Conservation (phyloP, 2,888 invertebrate genomes). For the Leptinotarsa juncta region DNA sequence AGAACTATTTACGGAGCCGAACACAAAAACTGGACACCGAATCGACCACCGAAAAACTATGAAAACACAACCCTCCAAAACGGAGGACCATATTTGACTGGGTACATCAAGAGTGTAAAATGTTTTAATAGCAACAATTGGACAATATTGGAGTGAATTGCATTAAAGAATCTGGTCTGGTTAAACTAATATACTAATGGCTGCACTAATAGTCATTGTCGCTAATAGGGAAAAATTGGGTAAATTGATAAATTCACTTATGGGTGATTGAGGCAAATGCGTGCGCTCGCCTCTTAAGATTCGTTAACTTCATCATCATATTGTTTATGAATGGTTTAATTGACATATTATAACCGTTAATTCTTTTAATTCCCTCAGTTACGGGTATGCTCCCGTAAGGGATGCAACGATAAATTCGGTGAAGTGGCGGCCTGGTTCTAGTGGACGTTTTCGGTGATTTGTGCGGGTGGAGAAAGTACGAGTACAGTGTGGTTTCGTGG, state of each 20-base stretch:
- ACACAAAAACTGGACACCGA: too few relatives aligned
- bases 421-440: conserved; percentile 19
- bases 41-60: not conserved
- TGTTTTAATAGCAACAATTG: conserved; percentile 67
- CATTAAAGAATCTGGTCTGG: conserved; percentile 68
- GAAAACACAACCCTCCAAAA: conserved; percentile 59
- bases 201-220: conserved; percentile 67
- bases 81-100: conserved; percentile 63
- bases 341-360: conserved; percentile 57
- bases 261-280: conserved; percentile 60
- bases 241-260: conserved; percentile 69
- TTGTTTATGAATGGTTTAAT: conserved; percentile 58
- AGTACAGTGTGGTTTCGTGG: not conserved
- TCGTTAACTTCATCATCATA: conserved; percentile 55
- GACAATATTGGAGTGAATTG: conserved; percentile 68
- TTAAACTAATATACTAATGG: conserved; percentile 67
- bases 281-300: conserved; percentile 55
- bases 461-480: not conserved
- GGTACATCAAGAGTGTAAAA: conserved; percentile 63
- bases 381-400: conserved; percentile 47
- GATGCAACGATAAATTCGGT: conserved; percentile 45
- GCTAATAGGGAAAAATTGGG: conserved; percentile 69
- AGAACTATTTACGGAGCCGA: too few relatives aligned
- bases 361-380: conserved; percentile 54
- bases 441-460: not conserved